A percentile compares a stretch with the other conserved stretches of the same genome.
Conservation (phyloP, 2,797 vertebrate species). For the Acrossocheilus fasciatus region DNA sequence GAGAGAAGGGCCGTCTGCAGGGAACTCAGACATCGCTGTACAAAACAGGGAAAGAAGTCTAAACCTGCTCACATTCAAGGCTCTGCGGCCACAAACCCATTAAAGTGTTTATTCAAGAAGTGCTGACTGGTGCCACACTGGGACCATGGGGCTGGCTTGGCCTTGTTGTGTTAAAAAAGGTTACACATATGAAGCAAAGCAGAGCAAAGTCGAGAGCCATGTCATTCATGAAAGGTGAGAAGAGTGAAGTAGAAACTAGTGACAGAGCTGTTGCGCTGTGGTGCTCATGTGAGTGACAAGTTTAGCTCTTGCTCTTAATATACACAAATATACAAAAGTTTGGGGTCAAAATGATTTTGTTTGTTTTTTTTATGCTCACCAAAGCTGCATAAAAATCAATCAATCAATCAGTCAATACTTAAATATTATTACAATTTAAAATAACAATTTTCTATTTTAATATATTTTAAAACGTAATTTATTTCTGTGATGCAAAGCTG, state of each 20-base stretch:
- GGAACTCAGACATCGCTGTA: constrained; percentile 24
- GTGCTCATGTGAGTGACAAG: background rate
- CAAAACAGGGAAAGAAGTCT: constrained; percentile 1
- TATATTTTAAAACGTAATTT: background rate
- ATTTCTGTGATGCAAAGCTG: background rate
- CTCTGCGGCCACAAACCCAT: constrained; percentile 27
- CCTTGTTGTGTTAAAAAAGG: constrained; percentile 39
- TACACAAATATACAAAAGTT: background rate
- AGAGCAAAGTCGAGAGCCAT: constrained; percentile 11
- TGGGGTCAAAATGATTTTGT: background rate
- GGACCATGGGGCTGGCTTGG: constrained; percentile 13
- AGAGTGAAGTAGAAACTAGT: background rate
- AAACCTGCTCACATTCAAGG: constrained; percentile 15
- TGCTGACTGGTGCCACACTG: constrained; percentile 21
- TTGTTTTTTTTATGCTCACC: background rate
- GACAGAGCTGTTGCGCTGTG: background rate
- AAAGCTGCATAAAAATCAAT: no score
- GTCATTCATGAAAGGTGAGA: background rate
- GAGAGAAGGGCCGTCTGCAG: constrained; percentile 26
- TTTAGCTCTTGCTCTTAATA: background rate
- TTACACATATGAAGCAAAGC: constrained; percentile 14
- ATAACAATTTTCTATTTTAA: background rate
- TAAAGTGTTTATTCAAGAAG: constrained; percentile 41
- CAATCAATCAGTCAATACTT: no score
- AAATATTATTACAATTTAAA: background rate